phyloP scores from a whole-genome alignment of 2,113 vertebrate species.

The Eptesicus fuscus region DNA sequence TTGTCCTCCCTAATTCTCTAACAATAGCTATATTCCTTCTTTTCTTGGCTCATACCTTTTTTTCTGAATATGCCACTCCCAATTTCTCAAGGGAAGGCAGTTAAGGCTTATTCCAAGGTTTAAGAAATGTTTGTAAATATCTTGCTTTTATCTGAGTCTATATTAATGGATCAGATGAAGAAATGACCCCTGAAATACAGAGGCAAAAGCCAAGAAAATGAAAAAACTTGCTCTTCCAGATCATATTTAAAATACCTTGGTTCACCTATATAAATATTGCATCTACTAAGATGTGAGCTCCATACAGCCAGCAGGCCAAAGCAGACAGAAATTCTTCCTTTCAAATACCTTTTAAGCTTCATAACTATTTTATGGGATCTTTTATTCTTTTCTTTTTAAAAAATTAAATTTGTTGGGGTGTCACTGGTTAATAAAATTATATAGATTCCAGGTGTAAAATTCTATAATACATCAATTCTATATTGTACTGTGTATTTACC shows the following conservation, averaged over 20 bases:
- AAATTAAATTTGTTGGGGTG: no score
- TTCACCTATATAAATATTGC: neutral
- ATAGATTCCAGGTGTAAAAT: no score
- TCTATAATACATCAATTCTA: no score
- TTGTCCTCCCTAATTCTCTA: neutral
- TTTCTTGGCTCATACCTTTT: neutral
- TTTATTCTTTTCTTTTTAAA: neutral
- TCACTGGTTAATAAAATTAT: no score
- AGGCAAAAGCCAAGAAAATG: neutral
- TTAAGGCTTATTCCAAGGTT: neutral
- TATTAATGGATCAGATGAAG: neutral
- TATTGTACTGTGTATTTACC: no score
- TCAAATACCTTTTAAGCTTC: neutral
- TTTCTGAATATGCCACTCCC: neutral
- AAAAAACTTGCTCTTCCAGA: neutral
- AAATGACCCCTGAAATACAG: neutral
- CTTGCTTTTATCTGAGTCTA: neutral
- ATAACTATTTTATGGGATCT: neutral
- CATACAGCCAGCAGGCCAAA: neutral
- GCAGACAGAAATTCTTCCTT: neutral
- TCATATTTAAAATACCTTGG: neutral
- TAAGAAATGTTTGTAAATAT: neutral
- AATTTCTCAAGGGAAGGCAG: neutral
- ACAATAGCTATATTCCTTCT: neutral
- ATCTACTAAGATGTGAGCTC: neutral